Evolutionary conservation across 1,140 invertebrate species (phyloP).

Genomic region (Laodelphax striatellus): DNA sequence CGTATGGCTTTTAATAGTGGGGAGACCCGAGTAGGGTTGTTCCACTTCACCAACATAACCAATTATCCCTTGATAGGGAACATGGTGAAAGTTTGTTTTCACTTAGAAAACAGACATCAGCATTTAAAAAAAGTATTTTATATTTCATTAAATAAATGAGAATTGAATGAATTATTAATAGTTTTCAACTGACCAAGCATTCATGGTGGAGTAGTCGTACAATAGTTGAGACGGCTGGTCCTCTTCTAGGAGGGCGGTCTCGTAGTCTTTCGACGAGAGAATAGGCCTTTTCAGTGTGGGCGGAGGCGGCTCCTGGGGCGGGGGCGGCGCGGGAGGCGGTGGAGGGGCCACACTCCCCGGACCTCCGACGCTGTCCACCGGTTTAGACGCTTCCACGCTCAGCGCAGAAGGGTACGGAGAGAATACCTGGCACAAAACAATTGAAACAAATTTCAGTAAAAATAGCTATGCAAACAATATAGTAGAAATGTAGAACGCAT

Average conservation of each 20-base stretch:
- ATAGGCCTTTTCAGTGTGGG: constrained; percentile 51
- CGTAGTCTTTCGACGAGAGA: constrained; percentile 56
- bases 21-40: too few species aligned
- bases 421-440: constrained; percentile 26
- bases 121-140: neutral
- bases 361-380: constrained; percentile 14
- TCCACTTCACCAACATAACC: too few species aligned
- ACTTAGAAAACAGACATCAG: too few species aligned
- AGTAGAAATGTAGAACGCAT: too few species aligned
- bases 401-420: constrained; percentile 27
- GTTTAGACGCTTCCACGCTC: constrained; percentile 10
- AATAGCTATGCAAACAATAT: neutral
- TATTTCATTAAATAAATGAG: neutral
- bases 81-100: too few species aligned
- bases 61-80: too few species aligned
- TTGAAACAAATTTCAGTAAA: neutral
- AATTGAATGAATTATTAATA: too few species aligned
- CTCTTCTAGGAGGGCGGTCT: constrained; percentile 60
- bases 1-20: too few species aligned
- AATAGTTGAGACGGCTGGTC: constrained; percentile 68
- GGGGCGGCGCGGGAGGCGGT: constrained; percentile 22
- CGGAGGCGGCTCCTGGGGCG: constrained; percentile 16
- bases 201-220: constrained; percentile 75
- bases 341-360: constrained; percentile 21
- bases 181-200: constrained; percentile 56